Evolutionary conservation across 2,797 vertebrate genomes (phyloP), one percentile per base, ranked within the genome.

Genomic region (Cygnus olor): DNA sequence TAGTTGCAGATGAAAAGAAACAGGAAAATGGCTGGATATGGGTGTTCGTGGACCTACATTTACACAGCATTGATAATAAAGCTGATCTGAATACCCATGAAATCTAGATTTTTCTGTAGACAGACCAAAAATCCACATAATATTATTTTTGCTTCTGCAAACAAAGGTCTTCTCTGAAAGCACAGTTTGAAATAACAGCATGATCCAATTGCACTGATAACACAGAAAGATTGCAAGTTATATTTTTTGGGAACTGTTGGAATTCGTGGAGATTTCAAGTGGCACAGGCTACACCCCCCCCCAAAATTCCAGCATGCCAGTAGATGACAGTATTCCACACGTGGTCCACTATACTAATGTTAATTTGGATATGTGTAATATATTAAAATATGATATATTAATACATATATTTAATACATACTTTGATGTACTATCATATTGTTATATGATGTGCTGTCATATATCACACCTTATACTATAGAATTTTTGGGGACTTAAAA

Each of bases 281-380:
- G 20, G 3, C 49, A 65, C 38, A 45, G 4, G 5, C 17, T 6
- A 6, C 24, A 68, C 9, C 5, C 36, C 71, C 71, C 19, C 20
- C 66, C 36, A 21, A 76, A 92, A 83, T 58, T 49, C 36, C 49
- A 61, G 11, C 70, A 42, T 19, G 34, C 32, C 36, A 21, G 13
- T 3, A 36, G 36, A 7, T 16, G 38, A 34, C 0, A 53, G 30
- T 18, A 14, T 14, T 32, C 22, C 53, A n/a, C 1, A 9, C 8
- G 10, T 1, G 1, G 25, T 0, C 6, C 44, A 1, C 47, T 20
- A 47, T 19, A 57, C 6, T 57, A 68, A 64, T 11, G 19, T 25
- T 7, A 20, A 27, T 42, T 64, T 24, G 42, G 54, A 64, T 7
- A 15, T 4, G 6, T 10, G 19, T 1, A 11, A 25, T 8, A 19